Conservation (phyloP, 30 jellyfish, hydroid and myxozoan genomes). For the Hydractinia echinata region DNA sequence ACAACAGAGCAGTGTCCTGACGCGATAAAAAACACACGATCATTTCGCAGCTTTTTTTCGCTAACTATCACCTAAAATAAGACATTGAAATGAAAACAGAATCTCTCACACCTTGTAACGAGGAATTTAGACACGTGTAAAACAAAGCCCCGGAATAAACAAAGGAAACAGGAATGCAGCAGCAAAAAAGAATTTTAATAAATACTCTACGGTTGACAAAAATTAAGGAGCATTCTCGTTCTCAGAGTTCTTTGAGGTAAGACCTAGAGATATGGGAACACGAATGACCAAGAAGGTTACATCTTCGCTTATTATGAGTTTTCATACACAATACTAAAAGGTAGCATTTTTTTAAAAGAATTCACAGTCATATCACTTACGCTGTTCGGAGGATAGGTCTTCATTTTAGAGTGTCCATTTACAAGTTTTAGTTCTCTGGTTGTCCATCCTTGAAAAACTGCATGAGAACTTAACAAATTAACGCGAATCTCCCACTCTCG, state of each 20-base stretch:
- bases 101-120: background rate
- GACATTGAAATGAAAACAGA: background rate
- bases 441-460: conserved; percentile 44
- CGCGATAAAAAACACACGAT: conserved; percentile 53
- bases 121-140: background rate
- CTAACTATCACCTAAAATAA: conserved; percentile 48
- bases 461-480: conserved; percentile 43
- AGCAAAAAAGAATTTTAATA: too few relatives aligned
- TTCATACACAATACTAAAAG: too few relatives aligned
- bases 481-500: conserved; percentile 68
- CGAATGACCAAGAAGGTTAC: too few relatives aligned
- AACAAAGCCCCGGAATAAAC: background rate
- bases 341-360: too few relatives aligned
- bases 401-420: conserved; percentile 60
- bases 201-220: too few relatives aligned
- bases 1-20: conserved; percentile 68
- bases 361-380: conserved; percentile 19
- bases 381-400: conserved; percentile 69
- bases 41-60: conserved; percentile 33
- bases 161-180: too few relatives aligned
- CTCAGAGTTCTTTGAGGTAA: too few relatives aligned
- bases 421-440: conserved; percentile 28
- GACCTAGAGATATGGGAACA: too few relatives aligned
- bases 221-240: too few relatives aligned
- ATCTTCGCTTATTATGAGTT: too few relatives aligned